Evolutionary conservation across 2,797 vertebrate genomes (phyloP), one percentile per base, ranked within the genome.

Genomic region (Typhlichthys eigenmanni): DNA sequence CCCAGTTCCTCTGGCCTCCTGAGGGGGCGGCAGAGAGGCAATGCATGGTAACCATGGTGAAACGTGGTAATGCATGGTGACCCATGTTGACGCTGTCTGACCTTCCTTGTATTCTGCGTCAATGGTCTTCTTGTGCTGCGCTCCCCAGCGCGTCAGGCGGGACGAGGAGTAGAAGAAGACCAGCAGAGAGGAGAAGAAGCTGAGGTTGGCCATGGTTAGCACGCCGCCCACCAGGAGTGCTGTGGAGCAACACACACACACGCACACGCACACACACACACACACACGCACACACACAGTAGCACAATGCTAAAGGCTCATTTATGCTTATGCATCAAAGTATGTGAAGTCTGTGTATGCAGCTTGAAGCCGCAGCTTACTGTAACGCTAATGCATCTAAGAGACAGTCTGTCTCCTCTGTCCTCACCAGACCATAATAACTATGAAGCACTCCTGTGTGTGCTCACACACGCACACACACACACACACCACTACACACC

Each of bases 1-100:
- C 5, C 96, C 96, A 98, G 82, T 94, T 98, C 81, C 97, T 95
- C 84, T 97, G 95, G 1, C 96, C 96, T 19, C 97, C 97, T 99
- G n/a, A 4, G 32, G 59, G 17, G 14, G 29, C 32, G 45, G 5
- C 32, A 53, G n/a, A 29, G n/a, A 13, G 43, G 47, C 24, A 9
- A 47, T 13, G 29, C 11, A 51, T 13, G 46, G 43, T 14, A 19
- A 19, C 19, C 19, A 19, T 19, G 19, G 19, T 19, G 19, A 19
- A 2, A 19, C 19, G 2, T 19, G 43, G 47, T 14, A 9, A 47
- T 14, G 29, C 11, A 51, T 13, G 46, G 43, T 14, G 19, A 19
- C 19, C 2, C 19, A 19, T 19, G 19, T 1, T 3, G 19, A 7
- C 7, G 34, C 17, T 0, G 71, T 13, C 68, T 92, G 88, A 98